Evolutionary conservation across 2,888 invertebrate species (phyloP), one percentile per base, ranked within the genome.

Genomic region (Pristionchus japonicus): DNA sequence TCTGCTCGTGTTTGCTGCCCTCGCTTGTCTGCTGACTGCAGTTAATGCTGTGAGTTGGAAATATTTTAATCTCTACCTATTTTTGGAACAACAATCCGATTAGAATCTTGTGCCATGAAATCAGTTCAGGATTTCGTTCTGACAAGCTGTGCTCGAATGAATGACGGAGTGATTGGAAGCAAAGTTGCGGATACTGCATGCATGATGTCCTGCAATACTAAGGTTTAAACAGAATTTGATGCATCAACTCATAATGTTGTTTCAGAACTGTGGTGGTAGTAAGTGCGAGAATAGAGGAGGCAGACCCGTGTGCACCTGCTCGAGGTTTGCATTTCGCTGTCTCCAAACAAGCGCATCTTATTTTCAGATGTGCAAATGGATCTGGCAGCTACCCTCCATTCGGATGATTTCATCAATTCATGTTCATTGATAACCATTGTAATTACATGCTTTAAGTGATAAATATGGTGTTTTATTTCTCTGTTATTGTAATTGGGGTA

Each of bases 161-260:
- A 77, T n/a, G 74, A 77, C n/a, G 74, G 74, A 43, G 40, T 77
- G 11, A 77, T 77, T 7, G 74, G 74, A n/a, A 77, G 43, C 3
- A 77, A 77, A n/a, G 43, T 43, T 0, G 74, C 74, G 43, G 74
- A 77, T n/a, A 77, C 43, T 2, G 74, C 74, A 23, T 77, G 74
- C 43, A 77, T 77, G 74, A 77, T 77, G 74, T 77, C 74, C 1
- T 77, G 74, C 74, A 77, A 77, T 43, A 77, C 74, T 23, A 77
- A 77, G 74, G 74, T 77, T 3, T 11, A 17, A 15, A 52, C 3
- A 15, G 20, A 52, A 15, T 52, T 52, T 3, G 20, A 52, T 52
- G 3, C 3, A 52, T 52, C 52, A n/a, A 52, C 13, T 52, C 52
- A 13, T 52, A 15, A 3, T 3, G 3, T 52, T 52, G 52, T 11